Percentiles rank a stretch among this genome's conserved stretches.
These are phyloP conservation scores for Hexactinellida sp. DNA, from an alignment of 37 sponge, comb jelly and placozoan species.

Conservation along the genomic window DNA sequence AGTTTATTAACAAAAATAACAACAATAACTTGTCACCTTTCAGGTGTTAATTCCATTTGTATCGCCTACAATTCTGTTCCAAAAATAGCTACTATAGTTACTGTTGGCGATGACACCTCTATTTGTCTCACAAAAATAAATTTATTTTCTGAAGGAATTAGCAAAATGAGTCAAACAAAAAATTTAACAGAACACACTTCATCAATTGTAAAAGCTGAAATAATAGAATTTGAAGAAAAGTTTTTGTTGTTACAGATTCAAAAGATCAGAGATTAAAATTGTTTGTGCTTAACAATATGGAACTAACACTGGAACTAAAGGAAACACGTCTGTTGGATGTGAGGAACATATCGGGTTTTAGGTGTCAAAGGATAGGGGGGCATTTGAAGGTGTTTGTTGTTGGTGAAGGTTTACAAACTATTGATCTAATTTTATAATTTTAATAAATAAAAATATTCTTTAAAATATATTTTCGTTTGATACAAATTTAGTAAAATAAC, in stretches of 20 bases:
- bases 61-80: not conserved
- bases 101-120: not conserved
- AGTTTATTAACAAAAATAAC: not conserved
- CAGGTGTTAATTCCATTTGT: not conserved
- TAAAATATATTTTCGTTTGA: too few relatives aligned
- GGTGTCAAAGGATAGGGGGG: not conserved
- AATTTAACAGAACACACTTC: not conserved
- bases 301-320: not conserved
- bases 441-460: not conserved
- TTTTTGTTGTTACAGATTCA: not conserved
- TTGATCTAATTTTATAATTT: not conserved
- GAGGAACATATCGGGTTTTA: not conserved
- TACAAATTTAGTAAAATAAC: too few relatives aligned
- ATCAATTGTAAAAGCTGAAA: not conserved
- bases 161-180: not conserved
- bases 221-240: not conserved
- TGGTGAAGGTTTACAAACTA: not conserved
- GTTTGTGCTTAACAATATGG: not conserved
- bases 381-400: not conserved
- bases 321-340: not conserved
- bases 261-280: not conserved
- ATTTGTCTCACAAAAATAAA: not conserved
- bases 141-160: not conserved
- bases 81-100: not conserved
- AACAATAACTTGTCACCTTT: not conserved